Evolutionary conservation across 2,888 invertebrate species (phyloP).

Genomic region (Chymomyza amoena): DNA sequence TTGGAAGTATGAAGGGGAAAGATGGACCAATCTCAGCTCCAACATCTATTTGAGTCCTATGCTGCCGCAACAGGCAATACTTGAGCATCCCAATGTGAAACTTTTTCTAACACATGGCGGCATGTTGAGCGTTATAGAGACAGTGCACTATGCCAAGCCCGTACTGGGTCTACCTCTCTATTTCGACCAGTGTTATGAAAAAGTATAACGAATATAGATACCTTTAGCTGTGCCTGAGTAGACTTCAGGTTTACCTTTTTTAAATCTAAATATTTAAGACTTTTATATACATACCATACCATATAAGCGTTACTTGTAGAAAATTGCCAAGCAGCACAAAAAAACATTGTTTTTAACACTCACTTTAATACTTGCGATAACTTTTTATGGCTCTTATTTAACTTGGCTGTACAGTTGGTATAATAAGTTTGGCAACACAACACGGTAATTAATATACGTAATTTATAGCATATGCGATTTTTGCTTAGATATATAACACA

Average conservation of each 20-base stretch:
- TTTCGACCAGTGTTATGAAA: too few species aligned
- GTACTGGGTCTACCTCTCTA: constrained; percentile 79
- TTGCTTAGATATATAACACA: not conserved
- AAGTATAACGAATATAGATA: too few species aligned
- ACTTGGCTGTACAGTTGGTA: too few species aligned
- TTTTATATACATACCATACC: too few species aligned
- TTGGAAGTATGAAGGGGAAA: constrained; percentile 60
- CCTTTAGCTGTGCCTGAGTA: too few species aligned
- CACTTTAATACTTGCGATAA: too few species aligned
- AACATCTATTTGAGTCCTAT: constrained; percentile 66
- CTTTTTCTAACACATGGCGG: constrained; percentile 79
- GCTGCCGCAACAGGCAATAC: constrained; percentile 76
- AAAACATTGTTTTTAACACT: too few species aligned
- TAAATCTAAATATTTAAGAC: too few species aligned
- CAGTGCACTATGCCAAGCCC: constrained; percentile 77
- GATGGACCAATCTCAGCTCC: constrained; percentile 43
- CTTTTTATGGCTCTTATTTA: too few species aligned
- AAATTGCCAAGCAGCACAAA: too few species aligned
- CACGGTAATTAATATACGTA: not conserved
- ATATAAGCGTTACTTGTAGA: too few species aligned
- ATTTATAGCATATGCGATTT: not conserved
- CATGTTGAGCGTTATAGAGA: constrained; percentile 77
- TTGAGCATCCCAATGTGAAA: constrained; percentile 78
- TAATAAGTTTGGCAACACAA: not conserved
- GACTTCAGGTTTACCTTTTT: too few species aligned